Evolutionary conservation across 1,140 invertebrate species (phyloP).

Genomic region (Probaryconus sp.): DNA sequence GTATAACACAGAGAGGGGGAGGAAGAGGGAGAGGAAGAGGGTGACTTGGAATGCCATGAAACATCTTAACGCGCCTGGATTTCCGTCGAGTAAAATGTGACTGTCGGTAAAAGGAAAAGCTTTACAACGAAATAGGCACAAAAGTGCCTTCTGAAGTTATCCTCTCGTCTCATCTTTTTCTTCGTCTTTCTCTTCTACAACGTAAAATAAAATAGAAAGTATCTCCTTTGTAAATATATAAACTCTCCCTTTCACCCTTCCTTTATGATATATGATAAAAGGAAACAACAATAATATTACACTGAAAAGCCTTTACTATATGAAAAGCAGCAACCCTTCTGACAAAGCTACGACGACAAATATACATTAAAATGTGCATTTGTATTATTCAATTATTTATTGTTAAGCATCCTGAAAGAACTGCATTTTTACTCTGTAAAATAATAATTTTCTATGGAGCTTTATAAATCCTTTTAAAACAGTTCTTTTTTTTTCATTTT

Average conservation of each 20-base stretch:
- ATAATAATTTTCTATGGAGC: too few relatives aligned
- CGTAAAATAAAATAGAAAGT: slow-evolving; percentile 56
- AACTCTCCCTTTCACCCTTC: too few relatives aligned
- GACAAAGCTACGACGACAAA: too few relatives aligned
- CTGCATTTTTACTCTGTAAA: too few relatives aligned
- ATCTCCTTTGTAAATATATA: slow-evolving; percentile 48
- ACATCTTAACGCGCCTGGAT: slow-evolving; percentile 57
- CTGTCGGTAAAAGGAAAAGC: slow-evolving; percentile 44
- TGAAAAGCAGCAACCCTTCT: slow-evolving; percentile 39
- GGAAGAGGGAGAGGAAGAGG: too few relatives aligned
- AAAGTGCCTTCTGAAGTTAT: slow-evolving; percentile 48
- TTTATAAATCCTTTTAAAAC: too few relatives aligned
- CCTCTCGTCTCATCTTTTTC: too few relatives aligned
- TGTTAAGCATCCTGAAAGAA: slow-evolving; percentile 24
- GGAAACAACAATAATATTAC: slow-evolving; percentile 53
- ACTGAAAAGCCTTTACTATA: slow-evolving; percentile 47
- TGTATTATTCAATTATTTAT: slow-evolving; percentile 47
- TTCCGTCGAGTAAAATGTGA: slow-evolving; percentile 45
- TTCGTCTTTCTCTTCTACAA: too few relatives aligned
- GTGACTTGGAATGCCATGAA: slow-evolving; percentile 55
- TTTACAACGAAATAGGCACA: slow-evolving; percentile 48
- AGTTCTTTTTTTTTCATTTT: too few relatives aligned
- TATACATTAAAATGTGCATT: slow-evolving; percentile 46
- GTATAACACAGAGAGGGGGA: slow-evolving; percentile 40
- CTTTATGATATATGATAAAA: slow-evolving; percentile 47